phyloP scores from a whole-genome alignment of 2,797 vertebrate species.

The Tenualosa ilisha region DNA sequence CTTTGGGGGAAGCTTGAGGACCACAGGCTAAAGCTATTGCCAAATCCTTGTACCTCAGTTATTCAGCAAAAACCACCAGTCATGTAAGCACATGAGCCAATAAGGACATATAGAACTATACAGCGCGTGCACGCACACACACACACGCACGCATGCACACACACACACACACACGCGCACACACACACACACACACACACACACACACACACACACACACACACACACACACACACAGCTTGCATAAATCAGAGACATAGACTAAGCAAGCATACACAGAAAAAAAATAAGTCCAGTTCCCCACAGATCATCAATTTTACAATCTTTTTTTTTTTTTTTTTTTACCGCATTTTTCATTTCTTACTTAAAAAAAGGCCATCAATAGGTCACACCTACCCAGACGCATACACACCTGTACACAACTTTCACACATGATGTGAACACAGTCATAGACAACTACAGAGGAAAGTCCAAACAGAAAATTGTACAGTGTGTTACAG shows the following conservation, averaged over 20 bases:
- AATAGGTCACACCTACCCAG: slow-evolving; percentile 14
- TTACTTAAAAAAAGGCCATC: slow-evolving; percentile 34
- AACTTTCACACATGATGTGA: background rate
- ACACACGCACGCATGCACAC: background rate
- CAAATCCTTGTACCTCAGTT: background rate
- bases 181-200: background rate
- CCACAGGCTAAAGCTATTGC: background rate
- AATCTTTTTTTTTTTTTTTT: slow-evolving; percentile 32
- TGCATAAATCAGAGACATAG: background rate
- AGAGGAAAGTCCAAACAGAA: slow-evolving; percentile 60
- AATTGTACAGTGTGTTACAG: slow-evolving; percentile 57
- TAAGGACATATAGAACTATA: slow-evolving; percentile 28
- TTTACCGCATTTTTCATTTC: slow-evolving; percentile 21
- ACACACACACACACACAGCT: too few relatives aligned
- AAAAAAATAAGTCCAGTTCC: slow-evolving; percentile 77
- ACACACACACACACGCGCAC: background rate
- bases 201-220: background rate
- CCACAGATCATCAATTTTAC: slow-evolving; percentile 63
- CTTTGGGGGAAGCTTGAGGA: background rate
- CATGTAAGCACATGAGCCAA: slow-evolving; percentile 42
- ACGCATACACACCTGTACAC: slow-evolving; percentile 28
- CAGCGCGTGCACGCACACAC: background rate
- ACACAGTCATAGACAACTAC: slow-evolving; percentile 8
- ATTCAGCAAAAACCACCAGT: slow-evolving; percentile 33
- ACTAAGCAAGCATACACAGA: slow-evolving; percentile 23